Base-by-base conservation (phyloP, 2,888 invertebrate species). In the Zhuqinia jingwanae region DNA sequence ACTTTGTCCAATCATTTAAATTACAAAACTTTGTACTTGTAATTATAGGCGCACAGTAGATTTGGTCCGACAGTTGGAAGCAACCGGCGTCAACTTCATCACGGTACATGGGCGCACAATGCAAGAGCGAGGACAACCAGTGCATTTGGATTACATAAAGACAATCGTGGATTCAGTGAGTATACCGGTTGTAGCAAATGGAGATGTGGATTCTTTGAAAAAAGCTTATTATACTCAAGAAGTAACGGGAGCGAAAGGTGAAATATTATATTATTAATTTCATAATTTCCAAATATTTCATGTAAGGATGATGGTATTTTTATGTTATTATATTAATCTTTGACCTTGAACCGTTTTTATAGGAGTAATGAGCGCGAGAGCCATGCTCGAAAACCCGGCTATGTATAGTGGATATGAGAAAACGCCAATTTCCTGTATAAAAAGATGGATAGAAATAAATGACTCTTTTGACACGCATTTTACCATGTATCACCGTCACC, bases 31-130 rank as follows among this genome's bases (percentile, higher is more conserved):
- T 78, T 36, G 8, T 36, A 6, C 36, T 8, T 3, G 8, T 36
- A 25, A 65, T 87, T 85, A 13, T 89, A 93, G 93, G 79, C 91
- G 92, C 88, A 98, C 97, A 0, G 94, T 99, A 22, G 95, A 96
- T 83, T 92, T 99, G 88, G 97, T 96, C 91, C 95, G 94, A 89
- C 95, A 95, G 91, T 92, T 97, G 78, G 97, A 99, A 92, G 94
- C 95, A 88, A 95, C 97, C 92, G 98, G 98, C n/a, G 95, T 95
- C 0, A 96, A 96, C 77, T 99, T 97, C 93, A 92, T 99, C 47
- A 96, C 97, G 0, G 95, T 99, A 30, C 99, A 99, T 93, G 98
- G 97, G 0, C 94, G 99, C 83, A 98, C 97, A n/a, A 95, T 96
- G 58, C 93, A 94, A 56, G 96, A 98, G 92, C 95, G 96, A 92